Base-by-base conservation (phyloP, 2,797 vertebrate genomes). In the Apogon hyalosoma region DNA sequence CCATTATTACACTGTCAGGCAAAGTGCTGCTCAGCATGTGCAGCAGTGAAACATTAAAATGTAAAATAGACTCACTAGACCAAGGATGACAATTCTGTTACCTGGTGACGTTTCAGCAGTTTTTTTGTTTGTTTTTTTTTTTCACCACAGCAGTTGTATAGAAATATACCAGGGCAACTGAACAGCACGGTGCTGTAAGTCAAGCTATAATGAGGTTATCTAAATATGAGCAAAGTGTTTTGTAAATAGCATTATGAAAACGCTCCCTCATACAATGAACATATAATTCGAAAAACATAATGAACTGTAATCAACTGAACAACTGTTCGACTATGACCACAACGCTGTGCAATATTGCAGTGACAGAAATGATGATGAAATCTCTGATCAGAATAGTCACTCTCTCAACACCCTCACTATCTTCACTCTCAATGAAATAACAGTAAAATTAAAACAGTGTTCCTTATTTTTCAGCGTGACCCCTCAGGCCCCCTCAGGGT, bases 41-140 rank as follows among this genome's bases (percentile, higher is more conserved):
- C 69, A 19, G 28, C 46, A 55, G 28, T 56, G 45, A 74, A 68
- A 75, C 55, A 76, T 72, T 72, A 39, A 54, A 77, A 82, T 73
- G 64, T 75, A 58, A 80, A 83, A 80, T 13, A 67, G 64, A 66
- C 61, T 80, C 70, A 75, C 38, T 55, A 62, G 60, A 80, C 54
- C 53, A 31, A 55, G 51, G 56, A 69, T 71, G 76, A 57, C 56
- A 63, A 56, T 19, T 41, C 21, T 58, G 69, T 43, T 67, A 64
- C 63, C 64, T 77, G 67, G 70, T 67, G 66, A 78, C 31, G 61
- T 72, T 48, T 72, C 41, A 79, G 70, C 36, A 38, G 31, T 33
- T 19, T 45, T 15, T 54, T n/a, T n/a, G n/a, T n/a, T 2, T 24
- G 2, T 24, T 24, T 2, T 24, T 24, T 63, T 79, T 72, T 58